Percentiles rank a stretch among this genome's conserved stretches.
Conservation (phyloP, 1,140 invertebrate genomes). For the Penaeus chinensis region DNA sequence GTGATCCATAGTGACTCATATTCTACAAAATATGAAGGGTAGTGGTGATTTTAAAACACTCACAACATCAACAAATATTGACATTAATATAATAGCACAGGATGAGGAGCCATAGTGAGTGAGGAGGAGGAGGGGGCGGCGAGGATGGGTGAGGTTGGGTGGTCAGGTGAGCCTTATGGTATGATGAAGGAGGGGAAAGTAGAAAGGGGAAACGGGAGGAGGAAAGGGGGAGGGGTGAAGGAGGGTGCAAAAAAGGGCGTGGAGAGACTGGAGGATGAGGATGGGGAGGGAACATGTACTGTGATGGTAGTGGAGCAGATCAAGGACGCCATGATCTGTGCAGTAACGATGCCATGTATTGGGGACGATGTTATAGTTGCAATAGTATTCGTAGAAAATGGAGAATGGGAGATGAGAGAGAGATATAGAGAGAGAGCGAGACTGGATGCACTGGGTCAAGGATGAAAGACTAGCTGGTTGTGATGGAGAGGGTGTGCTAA, state of each 20-base stretch:
- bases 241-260: background rate
- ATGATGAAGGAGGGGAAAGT: background rate
- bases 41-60: conserved; percentile 46
- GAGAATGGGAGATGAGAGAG: too few species aligned
- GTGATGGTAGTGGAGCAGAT: too few species aligned
- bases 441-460: too few species aligned
- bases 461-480: too few species aligned
- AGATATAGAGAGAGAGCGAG: too few species aligned
- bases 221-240: background rate
- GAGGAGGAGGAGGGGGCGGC: background rate
- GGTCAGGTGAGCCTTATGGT: background rate
- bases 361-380: too few species aligned
- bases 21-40: conserved; percentile 57
- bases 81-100: conserved; percentile 44
- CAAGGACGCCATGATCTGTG: too few species aligned
- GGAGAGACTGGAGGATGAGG: too few species aligned
- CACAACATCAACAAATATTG: conserved; percentile 53
- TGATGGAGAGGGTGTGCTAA: too few species aligned
- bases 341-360: too few species aligned
- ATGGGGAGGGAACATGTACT: too few species aligned
- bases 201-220: background rate
- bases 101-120: conserved; percentile 21
- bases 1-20: conserved; percentile 53
- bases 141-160: background rate
- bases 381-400: too few species aligned